These are phyloP conservation scores for Cataglyphis albicans DNA, from an alignment of 2,888 invertebrate genomes.

Conservation along the genomic window DNA sequence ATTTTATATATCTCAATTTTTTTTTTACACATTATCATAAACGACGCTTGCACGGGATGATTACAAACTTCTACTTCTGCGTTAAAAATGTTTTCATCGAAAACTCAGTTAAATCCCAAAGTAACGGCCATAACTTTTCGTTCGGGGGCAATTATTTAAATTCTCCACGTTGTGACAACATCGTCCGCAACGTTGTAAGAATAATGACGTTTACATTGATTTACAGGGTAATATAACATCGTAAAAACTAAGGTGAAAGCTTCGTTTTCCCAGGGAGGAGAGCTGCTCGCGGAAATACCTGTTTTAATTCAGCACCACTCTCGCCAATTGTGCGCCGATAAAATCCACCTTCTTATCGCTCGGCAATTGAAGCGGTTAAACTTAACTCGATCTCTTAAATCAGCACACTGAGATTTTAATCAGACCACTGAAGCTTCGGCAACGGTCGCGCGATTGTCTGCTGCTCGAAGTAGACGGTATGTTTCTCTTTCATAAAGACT, in stretches of 20 bases:
- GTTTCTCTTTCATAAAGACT: conserved; percentile 55
- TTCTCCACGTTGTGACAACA: conserved; percentile 26
- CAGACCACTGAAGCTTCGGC: conserved; percentile 56
- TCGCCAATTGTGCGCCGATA: conserved; percentile 32
- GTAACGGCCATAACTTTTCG: conserved; percentile 27
- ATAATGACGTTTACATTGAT: conserved; percentile 45
- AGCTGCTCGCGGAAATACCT: conserved; percentile 18
- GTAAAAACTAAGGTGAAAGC: conserved; percentile 38
- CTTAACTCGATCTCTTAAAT: conserved; percentile 48
- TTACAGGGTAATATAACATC: conserved; percentile 28
- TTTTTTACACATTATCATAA: conserved; percentile 10
- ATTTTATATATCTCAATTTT: conserved; percentile 2
- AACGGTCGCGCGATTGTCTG: neutral
- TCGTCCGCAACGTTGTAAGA: conserved; percentile 29
- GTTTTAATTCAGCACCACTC: conserved; percentile 28
- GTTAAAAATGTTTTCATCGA: conserved; percentile 23
- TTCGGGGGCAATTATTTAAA: conserved; percentile 32
- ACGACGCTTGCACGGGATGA: neutral
- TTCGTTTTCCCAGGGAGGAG: conserved; percentile 2
- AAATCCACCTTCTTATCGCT: conserved; percentile 34
- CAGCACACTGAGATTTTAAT: conserved; percentile 71
- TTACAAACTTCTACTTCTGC: neutral
- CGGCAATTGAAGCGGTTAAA: conserved; percentile 45
- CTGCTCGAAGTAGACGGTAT: conserved; percentile 9
- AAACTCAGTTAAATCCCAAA: conserved; percentile 36